A percentile compares a stretch with the other conserved stretches of the same genome.
phyloP scores from a whole-genome alignment of 2,113 vertebrate genomes.

The Genyomyrus donnyi region DNA sequence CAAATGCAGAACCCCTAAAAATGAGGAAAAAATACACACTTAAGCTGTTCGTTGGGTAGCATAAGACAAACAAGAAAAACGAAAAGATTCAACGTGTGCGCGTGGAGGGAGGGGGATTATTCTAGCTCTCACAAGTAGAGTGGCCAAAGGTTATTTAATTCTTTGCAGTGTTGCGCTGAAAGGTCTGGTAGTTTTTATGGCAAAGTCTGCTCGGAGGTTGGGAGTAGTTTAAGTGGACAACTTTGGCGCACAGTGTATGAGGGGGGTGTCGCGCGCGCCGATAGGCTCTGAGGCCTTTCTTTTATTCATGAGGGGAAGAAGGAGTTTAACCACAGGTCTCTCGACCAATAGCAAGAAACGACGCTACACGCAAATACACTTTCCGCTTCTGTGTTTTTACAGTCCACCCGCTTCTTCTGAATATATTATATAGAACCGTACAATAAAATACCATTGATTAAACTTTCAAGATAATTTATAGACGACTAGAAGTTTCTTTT shows the following conservation, averaged over 20 bases:
- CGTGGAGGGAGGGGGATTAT: slow-evolving; percentile 28
- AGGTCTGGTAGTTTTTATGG: slow-evolving; percentile 45
- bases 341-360: slow-evolving; percentile 59
- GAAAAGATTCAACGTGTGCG: slow-evolving; percentile 19
- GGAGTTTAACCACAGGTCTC: slow-evolving; percentile 51
- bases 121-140: slow-evolving; percentile 35
- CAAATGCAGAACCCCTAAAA: slow-evolving; percentile 1
- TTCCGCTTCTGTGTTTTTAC: neutral
- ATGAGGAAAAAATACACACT: neutral
- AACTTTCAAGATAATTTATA: neutral
- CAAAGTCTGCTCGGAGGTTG: slow-evolving; percentile 47
- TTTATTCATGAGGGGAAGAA: slow-evolving; percentile 65
- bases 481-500: neutral
- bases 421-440: neutral
- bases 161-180: slow-evolving; percentile 42
- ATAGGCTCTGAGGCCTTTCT: slow-evolving; percentile 65
- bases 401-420: neutral
- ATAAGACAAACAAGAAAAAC: slow-evolving; percentile 13
- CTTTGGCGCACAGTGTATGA: slow-evolving; percentile 50
- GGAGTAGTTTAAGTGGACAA: slow-evolving; percentile 59
- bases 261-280: slow-evolving; percentile 46
- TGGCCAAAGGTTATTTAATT: slow-evolving; percentile 43
- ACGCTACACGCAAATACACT: slow-evolving; percentile 18
- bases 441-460: slow-evolving; percentile 30
- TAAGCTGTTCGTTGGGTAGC: neutral